phyloP scores from a whole-genome alignment of 2,888 invertebrate genomes.

The Cephus nigrinus region DNA sequence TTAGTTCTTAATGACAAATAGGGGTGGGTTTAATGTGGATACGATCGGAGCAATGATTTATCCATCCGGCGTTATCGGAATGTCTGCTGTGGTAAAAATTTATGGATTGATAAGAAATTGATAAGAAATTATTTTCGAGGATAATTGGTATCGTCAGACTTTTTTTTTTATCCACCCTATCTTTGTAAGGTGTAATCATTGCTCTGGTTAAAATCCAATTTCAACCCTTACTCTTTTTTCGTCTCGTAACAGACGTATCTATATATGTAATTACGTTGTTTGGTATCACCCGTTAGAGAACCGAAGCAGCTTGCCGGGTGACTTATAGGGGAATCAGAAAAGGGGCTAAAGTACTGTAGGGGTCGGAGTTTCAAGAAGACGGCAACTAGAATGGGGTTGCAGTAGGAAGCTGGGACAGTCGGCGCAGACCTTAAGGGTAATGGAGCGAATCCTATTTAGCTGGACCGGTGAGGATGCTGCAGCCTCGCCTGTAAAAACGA shows the following conservation, averaged over 20 bases:
- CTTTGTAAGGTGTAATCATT: not conserved
- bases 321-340: not conserved
- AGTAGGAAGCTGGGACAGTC: not conserved
- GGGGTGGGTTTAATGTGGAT: too few relatives aligned
- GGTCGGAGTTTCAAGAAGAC: not conserved
- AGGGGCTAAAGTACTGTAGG: not conserved
- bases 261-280: slow-evolving; percentile 21
- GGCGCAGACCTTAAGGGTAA: slow-evolving; percentile 24
- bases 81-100: too few relatives aligned
- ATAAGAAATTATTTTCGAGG: not conserved
- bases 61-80: too few relatives aligned
- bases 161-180: too few relatives aligned
- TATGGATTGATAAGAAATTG: not conserved
- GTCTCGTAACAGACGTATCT: not conserved
- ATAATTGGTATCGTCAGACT: not conserved
- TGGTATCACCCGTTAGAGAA: slow-evolving; percentile 18
- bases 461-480: not conserved
- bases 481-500: not conserved
- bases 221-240: not conserved
- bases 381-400: not conserved
- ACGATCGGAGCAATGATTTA: too few relatives aligned
- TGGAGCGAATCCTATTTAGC: slow-evolving; percentile 37
- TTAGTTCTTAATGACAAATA: too few relatives aligned
- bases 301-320: not conserved
- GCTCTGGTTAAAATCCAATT: not conserved